phyloP scores from a whole-genome alignment of 2,888 invertebrate genomes.

The Nomada goodeniana region DNA sequence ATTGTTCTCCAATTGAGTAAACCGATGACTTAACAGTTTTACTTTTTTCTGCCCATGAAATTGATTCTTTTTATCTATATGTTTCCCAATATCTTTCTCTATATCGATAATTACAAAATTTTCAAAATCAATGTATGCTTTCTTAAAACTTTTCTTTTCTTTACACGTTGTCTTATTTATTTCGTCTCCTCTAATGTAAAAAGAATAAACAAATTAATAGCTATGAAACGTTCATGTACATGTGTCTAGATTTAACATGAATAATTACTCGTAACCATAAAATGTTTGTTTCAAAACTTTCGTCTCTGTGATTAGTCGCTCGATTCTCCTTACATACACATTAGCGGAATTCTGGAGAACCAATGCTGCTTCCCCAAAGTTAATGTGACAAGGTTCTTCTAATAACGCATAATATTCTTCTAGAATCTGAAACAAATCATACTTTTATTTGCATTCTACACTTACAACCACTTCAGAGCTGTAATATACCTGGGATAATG shows the following conservation, averaged over 20 bases:
- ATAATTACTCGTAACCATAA: conserved; percentile 70
- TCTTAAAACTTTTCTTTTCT: conserved; percentile 61
- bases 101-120: conserved; percentile 75
- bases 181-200: conserved; percentile 58
- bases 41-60: conserved; percentile 63
- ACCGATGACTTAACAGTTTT: conserved; percentile 77
- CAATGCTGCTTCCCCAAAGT: conserved; percentile 92
- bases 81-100: conserved; percentile 71
- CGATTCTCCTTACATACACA: conserved; percentile 91
- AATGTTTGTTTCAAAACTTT: conserved; percentile 83
- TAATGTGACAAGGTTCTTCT: conserved; percentile 79
- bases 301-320: conserved; percentile 86
- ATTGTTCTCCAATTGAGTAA: conserved; percentile 77
- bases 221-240: neutral
- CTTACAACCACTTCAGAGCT: neutral
- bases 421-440: conserved; percentile 70
- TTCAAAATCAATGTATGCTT: conserved; percentile 68
- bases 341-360: conserved; percentile 90
- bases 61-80: conserved; percentile 73
- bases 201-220: conserved; percentile 1
- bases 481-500: conserved; percentile 76
- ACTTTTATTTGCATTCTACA: neutral
- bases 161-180: conserved; percentile 21
- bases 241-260: neutral
- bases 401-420: conserved; percentile 75